Evolutionary conservation across 2,888 invertebrate genomes (phyloP).

Genomic region (Poecilobothrus nobilitatus): DNA sequence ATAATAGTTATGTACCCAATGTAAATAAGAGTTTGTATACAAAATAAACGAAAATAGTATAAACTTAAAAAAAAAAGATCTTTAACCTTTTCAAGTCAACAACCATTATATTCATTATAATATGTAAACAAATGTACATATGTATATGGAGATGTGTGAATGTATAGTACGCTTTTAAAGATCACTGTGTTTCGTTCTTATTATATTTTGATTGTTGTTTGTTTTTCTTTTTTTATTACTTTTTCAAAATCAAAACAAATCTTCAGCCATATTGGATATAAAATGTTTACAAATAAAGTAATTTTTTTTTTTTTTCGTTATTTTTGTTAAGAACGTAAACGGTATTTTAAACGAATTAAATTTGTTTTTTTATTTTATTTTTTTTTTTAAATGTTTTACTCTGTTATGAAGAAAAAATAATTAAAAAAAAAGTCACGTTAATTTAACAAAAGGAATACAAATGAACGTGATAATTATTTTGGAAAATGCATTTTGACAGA

Average conservation of each 20-base stretch:
- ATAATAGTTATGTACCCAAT: not conserved
- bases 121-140: no score
- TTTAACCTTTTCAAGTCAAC: slow-evolving; percentile 4
- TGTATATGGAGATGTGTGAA: no score
- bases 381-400: no score
- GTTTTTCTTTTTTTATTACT: not conserved
- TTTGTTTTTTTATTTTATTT: no score
- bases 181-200: no score
- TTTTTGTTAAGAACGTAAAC: not conserved
- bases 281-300: slow-evolving; percentile 1
- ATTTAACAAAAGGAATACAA: not conserved
- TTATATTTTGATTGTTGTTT: no score
- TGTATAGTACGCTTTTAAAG: no score
- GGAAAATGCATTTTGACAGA: not conserved
- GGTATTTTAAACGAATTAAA: not conserved
- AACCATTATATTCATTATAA: not conserved
- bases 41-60: not conserved
- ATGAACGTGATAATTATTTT: not conserved
- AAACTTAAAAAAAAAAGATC: not conserved
- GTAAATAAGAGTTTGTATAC: not conserved
- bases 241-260: not conserved
- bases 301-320: no score
- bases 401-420: not conserved
- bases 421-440: not conserved
- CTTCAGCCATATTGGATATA: slow-evolving; percentile 2